These are phyloP conservation scores for Charaxes varanes DNA, from an alignment of 1,140 invertebrate species.

Conservation along the genomic window DNA sequence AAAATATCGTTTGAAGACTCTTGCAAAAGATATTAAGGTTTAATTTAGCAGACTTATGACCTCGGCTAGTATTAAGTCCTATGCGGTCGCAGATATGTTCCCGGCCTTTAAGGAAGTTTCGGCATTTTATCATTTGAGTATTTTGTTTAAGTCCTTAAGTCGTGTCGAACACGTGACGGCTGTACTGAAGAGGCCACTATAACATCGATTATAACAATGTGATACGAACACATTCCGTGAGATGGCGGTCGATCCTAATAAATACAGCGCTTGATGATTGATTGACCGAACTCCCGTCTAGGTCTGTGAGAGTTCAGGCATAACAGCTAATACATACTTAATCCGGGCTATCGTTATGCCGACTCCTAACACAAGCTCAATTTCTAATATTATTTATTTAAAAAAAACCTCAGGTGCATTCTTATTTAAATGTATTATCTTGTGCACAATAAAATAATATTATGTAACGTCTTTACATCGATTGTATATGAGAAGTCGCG, in stretches of 20 bases:
- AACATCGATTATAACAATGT: conserved; percentile 35
- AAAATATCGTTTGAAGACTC: too few species aligned
- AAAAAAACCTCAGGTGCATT: too few species aligned
- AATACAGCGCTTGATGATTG: conserved; percentile 19
- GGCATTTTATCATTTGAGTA: background rate
- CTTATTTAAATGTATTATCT: background rate
- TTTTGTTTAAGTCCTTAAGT: background rate
- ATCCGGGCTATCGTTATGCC: background rate
- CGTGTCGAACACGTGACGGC: conserved; percentile 9
- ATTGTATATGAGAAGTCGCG: conserved; percentile 4
- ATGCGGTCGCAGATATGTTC: too few species aligned
- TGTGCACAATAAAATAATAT: background rate
- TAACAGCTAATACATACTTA: background rate
- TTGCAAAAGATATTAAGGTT: too few species aligned
- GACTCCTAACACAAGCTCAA: too few species aligned
- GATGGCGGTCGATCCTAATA: conserved; percentile 28
- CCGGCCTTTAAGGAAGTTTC: too few species aligned
- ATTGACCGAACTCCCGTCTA: conserved; percentile 15
- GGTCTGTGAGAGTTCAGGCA: background rate
- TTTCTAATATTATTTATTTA: background rate
- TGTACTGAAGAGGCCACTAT: conserved; percentile 15
- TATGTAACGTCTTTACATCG: conserved; percentile 2
- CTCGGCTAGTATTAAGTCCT: too few species aligned
- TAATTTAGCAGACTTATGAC: too few species aligned
- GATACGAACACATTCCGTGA: conserved; percentile 27